phyloP scores from a whole-genome alignment of 1,140 invertebrate genomes.

The Aradophagus sp. region DNA sequence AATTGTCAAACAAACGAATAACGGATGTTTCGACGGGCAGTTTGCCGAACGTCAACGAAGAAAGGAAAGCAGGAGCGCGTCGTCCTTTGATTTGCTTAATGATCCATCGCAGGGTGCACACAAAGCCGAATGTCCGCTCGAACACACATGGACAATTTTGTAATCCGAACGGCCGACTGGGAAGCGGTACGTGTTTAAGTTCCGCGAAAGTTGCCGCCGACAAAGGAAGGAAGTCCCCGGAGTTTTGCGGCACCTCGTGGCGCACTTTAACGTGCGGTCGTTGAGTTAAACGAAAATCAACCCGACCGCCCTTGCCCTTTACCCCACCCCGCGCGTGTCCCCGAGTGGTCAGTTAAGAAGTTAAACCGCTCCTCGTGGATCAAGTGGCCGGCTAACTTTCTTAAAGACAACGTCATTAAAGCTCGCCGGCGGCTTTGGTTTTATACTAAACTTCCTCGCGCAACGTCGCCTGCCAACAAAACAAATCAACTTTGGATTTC shows the following conservation, averaged over 20 bases:
- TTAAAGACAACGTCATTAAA: conserved; percentile 50
- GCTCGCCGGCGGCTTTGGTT: conserved; percentile 34
- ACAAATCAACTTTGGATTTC: too few relatives aligned
- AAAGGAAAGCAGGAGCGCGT: conserved; percentile 17
- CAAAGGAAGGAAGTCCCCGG: conserved; percentile 55
- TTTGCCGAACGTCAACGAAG: conserved; percentile 3
- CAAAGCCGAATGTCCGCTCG: conserved; percentile 23
- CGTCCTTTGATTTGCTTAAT: conserved; percentile 44
- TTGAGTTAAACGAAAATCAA: conserved; percentile 58
- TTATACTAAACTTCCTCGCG: conserved; percentile 24
- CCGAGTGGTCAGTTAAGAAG: conserved; percentile 59
- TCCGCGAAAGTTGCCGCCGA: conserved; percentile 52
- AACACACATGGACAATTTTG: conserved; percentile 38
- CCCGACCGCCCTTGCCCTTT: conserved; percentile 18
- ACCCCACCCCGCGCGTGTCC: conserved; percentile 34
- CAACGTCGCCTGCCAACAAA: conserved; percentile 21
- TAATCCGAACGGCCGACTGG: conserved; percentile 32
- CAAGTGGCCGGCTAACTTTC: conserved; percentile 42
- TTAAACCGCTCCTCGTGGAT: conserved; percentile 49
- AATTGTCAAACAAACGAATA: too few relatives aligned
- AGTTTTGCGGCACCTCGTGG: conserved; percentile 40
- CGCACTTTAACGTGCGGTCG: conserved; percentile 48
- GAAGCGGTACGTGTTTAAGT: conserved; percentile 56
- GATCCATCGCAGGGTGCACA: conserved; percentile 22
- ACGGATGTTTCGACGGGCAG: too few relatives aligned